These are phyloP conservation scores for Macropodus opercularis DNA, from an alignment of 2,797 vertebrate species.

Conservation along the genomic window DNA sequence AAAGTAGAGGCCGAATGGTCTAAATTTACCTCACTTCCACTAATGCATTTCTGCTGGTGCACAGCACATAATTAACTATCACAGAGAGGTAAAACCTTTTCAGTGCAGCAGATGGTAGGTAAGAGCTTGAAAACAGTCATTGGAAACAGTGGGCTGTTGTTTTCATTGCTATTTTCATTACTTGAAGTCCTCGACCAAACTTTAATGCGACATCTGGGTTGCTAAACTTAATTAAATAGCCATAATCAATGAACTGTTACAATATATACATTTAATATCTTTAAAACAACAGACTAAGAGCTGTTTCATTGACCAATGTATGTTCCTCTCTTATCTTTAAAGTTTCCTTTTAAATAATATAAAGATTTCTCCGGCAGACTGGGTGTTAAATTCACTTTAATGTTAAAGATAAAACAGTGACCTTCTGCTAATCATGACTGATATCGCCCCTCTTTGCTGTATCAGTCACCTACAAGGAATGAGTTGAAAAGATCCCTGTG, in stretches of 20 bases:
- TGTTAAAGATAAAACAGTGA: conserved; percentile 26
- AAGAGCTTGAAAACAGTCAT: conserved; percentile 40
- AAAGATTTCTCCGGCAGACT: conserved; percentile 10
- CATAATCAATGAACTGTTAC: conserved; percentile 37
- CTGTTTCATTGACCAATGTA: background rate
- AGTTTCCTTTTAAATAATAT: conserved; percentile 23
- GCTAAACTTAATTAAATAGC: conserved; percentile 65
- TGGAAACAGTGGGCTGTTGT: conserved; percentile 16
- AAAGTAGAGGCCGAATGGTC: conserved; percentile 8
- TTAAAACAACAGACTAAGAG: conserved; percentile 8
- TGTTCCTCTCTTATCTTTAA: background rate
- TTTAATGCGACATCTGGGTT: conserved; percentile 19
- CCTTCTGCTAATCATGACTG: conserved; percentile 70
- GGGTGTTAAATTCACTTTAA: conserved; percentile 11
- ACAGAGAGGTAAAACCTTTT: conserved; percentile 38
- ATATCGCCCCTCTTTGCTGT: conserved; percentile 42
- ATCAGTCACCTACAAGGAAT: conserved; percentile 61
- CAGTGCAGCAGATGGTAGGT: conserved; percentile 58
- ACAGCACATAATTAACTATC: conserved; percentile 52
- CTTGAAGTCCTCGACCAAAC: conserved; percentile 40
- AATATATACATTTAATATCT: background rate
- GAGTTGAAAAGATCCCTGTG: conserved; percentile 40
- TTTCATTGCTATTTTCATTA: conserved; percentile 31
- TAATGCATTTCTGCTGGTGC: conserved; percentile 37
- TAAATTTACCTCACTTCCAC: no score